phyloP scores from a whole-genome alignment of 2,888 invertebrate genomes.

The Theretra japonica region DNA sequence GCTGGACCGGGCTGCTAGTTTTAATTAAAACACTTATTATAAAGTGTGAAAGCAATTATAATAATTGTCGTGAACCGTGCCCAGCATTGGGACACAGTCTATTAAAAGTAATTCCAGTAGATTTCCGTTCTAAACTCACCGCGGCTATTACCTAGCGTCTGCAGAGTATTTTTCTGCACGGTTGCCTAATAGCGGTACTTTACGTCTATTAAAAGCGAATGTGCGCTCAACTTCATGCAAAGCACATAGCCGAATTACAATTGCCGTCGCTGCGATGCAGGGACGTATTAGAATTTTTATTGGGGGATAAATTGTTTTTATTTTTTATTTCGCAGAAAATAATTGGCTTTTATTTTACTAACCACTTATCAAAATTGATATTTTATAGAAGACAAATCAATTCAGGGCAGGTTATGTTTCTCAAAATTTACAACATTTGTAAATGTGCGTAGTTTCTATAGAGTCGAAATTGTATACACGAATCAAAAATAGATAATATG shows the following conservation, averaged over 20 bases:
- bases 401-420: too few relatives aligned
- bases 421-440: too few relatives aligned
- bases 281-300: not conserved
- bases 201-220: conserved; percentile 53
- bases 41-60: too few relatives aligned
- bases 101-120: not conserved
- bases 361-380: not conserved
- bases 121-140: conserved; percentile 1
- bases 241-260: conserved; percentile 44
- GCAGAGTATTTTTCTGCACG: conserved; percentile 27
- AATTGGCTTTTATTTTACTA: not conserved
- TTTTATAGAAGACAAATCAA: too few relatives aligned
- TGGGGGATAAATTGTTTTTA: not conserved
- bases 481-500: too few relatives aligned
- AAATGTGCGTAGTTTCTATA: too few relatives aligned
- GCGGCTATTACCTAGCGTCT: conserved; percentile 15
- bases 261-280: conserved; percentile 22
- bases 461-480: too few relatives aligned
- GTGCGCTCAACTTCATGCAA: conserved; percentile 48
- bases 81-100: not conserved
- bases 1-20: too few relatives aligned
- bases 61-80: too few relatives aligned
- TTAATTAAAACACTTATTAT: too few relatives aligned
- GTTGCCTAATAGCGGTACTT: conserved; percentile 45
- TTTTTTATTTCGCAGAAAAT: not conserved